A percentile compares a stretch with the other conserved stretches of the same genome.
Evolutionary conservation across 2,888 invertebrate species (phyloP).

Genomic region (Hyles lineata): DNA sequence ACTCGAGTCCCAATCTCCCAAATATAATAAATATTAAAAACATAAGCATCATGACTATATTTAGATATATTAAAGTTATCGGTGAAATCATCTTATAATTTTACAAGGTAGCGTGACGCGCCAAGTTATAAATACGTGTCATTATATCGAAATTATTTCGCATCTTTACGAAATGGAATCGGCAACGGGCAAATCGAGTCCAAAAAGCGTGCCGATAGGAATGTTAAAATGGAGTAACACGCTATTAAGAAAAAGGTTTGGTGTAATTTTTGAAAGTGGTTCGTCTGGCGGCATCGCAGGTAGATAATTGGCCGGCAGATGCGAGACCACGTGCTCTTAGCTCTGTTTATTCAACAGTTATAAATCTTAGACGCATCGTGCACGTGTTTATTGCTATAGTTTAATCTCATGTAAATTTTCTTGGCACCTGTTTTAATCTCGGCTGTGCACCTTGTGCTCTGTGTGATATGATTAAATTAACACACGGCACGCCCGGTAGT

Average conservation of each 20-base stretch:
- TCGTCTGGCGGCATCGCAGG: slow-evolving; percentile 50
- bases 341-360: slow-evolving; percentile 28
- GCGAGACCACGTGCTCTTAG: slow-evolving; percentile 64
- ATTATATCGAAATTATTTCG: not conserved
- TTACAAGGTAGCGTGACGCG: too few relatives aligned
- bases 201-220: not conserved
- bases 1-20: too few relatives aligned
- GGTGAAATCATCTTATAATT: too few relatives aligned
- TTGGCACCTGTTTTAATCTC: not conserved
- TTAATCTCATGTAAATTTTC: too few relatives aligned
- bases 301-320: slow-evolving; percentile 71
- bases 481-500: too few relatives aligned
- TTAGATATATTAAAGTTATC: too few relatives aligned
- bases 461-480: too few relatives aligned
- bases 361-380: not conserved
- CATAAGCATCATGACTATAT: too few relatives aligned
- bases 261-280: slow-evolving; percentile 38
- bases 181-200: slow-evolving; percentile 4
- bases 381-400: not conserved
- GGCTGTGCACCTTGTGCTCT: not conserved
- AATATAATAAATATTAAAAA: too few relatives aligned
- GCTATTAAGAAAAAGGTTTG: slow-evolving; percentile 19
- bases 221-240: slow-evolving; percentile 4
- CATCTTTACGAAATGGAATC: slow-evolving; percentile 4
- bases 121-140: not conserved